These are phyloP conservation scores for Chiroxiphia lanceolata DNA, from an alignment of 2,797 vertebrate genomes.

Conservation along the genomic window DNA sequence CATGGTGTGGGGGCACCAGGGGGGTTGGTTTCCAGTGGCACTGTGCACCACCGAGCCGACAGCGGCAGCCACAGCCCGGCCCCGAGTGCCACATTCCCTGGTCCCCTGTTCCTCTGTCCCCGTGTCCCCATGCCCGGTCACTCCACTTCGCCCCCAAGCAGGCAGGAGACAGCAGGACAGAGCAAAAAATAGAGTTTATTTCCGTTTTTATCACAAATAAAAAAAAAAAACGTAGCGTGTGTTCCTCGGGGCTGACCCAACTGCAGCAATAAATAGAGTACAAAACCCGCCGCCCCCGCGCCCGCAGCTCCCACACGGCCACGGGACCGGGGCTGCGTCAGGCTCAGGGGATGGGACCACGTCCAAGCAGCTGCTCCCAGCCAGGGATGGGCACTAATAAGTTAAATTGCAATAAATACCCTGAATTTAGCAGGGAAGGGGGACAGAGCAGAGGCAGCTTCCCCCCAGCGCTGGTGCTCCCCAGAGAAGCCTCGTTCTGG, in stretches of 20 bases:
- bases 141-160: background rate
- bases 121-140: rapidly evolving
- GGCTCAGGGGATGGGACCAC: background rate
- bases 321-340: background rate
- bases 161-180: background rate
- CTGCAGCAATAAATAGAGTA: constrained; percentile 41
- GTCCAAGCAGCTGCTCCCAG: background rate
- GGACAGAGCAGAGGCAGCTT: background rate
- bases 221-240: background rate
- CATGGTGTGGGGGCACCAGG: background rate
- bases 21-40: background rate
- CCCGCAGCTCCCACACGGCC: background rate
- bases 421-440: background rate
- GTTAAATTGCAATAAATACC: constrained; percentile 12
- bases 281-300: background rate
- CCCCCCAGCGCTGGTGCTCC: background rate
- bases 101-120: background rate
- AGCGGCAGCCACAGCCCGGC: rapidly evolving
- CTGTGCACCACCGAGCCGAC: background rate
- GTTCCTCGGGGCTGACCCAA: background rate
- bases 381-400: background rate
- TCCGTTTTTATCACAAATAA: background rate
- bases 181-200: constrained; percentile 50
- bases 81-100: rapidly evolving
- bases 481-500: background rate